These are phyloP conservation scores for Apamea sordens DNA, from an alignment of 2,888 invertebrate species.

Conservation along the genomic window DNA sequence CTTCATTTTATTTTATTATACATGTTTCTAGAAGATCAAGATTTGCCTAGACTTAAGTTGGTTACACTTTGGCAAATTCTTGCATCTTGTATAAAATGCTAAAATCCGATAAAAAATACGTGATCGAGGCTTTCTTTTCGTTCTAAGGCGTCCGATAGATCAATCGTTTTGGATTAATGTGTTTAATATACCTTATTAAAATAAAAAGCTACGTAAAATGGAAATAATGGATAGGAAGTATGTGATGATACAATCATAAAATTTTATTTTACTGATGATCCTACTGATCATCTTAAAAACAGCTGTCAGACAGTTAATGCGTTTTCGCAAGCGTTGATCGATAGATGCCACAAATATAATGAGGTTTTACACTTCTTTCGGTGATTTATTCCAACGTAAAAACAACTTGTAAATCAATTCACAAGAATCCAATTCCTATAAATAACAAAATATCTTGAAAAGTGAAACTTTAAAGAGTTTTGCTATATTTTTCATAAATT, in stretches of 20 bases:
- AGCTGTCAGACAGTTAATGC: constrained; percentile 55
- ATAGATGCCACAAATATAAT: constrained; percentile 49
- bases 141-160: constrained; percentile 49
- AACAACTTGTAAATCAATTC: constrained; percentile 17
- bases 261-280: constrained; percentile 7
- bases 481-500: constrained; percentile 10
- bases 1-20: constrained; percentile 1
- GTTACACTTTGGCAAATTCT: not conserved
- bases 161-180: constrained; percentile 50
- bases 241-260: constrained; percentile 34
- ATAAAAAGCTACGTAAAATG: constrained; percentile 73
- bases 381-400: constrained; percentile 12
- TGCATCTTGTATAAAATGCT: not conserved
- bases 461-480: not conserved
- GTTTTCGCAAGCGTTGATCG: constrained; percentile 46
- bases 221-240: constrained; percentile 71
- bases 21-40: not conserved
- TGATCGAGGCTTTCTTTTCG: constrained; percentile 28
- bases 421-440: constrained; percentile 19
- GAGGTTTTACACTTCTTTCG: constrained; percentile 12
- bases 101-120: constrained; percentile 15
- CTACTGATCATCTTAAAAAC: constrained; percentile 28
- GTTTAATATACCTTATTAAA: constrained; percentile 62
- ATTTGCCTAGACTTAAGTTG: not conserved
- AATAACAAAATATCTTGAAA: constrained; percentile 2